Percentiles rank a stretch among this genome's conserved stretches.
Conservation (phyloP, 2,888 invertebrate species). For the Caenorhabditis uteleia region DNA sequence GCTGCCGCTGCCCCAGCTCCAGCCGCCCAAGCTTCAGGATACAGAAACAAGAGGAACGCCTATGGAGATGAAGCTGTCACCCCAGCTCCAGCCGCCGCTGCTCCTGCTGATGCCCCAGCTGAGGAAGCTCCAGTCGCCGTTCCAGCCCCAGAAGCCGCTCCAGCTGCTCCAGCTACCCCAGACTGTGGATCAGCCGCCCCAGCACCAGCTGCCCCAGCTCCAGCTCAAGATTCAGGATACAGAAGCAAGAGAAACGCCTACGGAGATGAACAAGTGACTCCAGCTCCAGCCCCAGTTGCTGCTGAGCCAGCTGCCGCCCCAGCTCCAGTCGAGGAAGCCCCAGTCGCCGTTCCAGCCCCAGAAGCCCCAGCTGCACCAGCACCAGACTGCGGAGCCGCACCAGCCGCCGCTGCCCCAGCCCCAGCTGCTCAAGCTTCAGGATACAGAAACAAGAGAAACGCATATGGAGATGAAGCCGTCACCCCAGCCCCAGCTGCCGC, state of each 20-base stretch:
- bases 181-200: conserved; percentile 41
- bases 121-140: conserved; percentile 35
- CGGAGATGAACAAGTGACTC: conserved; percentile 18
- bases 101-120: conserved; percentile 18
- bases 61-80: conserved; percentile 42
- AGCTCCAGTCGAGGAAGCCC: conserved; percentile 24
- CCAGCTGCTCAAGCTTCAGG: conserved; percentile 26
- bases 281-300: conserved; percentile 5
- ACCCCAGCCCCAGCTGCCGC: conserved; percentile 25
- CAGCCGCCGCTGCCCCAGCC: conserved; percentile 31
- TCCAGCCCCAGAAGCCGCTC: conserved; percentile 37
- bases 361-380: conserved; percentile 32
- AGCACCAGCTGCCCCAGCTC: conserved; percentile 30
- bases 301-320: conserved; percentile 8
- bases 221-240: conserved; percentile 38
- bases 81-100: conserved; percentile 31
- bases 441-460: conserved; percentile 43
- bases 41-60: conserved; percentile 41
- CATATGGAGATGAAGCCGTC: conserved; percentile 49
- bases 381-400: conserved; percentile 19
- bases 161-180: conserved; percentile 17
- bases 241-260: conserved; percentile 28
- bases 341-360: conserved; percentile 31
- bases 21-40: conserved; percentile 40
- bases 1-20: conserved; percentile 6